Percentiles rank a stretch among this genome's conserved stretches.
Conservation (phyloP, 2,113 vertebrate genomes). For the Pachypanchax playfairii region DNA sequence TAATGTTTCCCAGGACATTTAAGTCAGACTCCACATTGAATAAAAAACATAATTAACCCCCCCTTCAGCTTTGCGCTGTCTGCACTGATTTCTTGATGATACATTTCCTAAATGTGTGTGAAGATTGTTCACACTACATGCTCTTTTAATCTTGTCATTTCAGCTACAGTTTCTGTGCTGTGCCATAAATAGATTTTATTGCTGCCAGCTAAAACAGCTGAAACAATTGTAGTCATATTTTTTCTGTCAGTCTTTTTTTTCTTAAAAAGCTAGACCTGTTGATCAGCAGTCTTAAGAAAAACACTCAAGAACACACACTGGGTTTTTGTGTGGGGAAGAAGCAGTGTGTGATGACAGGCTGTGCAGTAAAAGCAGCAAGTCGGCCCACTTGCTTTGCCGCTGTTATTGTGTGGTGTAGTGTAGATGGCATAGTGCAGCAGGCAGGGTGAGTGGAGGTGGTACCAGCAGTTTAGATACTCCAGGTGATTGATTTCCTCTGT, state of each 20-base stretch:
- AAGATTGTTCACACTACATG: constrained; percentile 46
- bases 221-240: constrained; percentile 36
- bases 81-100: constrained; percentile 59
- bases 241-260: constrained; percentile 31
- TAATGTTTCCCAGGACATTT: constrained; percentile 24
- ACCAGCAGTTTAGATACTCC: constrained; percentile 43
- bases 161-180: constrained; percentile 26
- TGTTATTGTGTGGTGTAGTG: constrained; percentile 28
- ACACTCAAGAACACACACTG: constrained; percentile 15
- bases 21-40: constrained; percentile 19
- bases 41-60: constrained; percentile 48
- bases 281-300: constrained; percentile 44
- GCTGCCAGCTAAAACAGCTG: constrained; percentile 45
- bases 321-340: constrained; percentile 4
- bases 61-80: constrained; percentile 49
- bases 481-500: constrained; percentile 71
- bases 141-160: constrained; percentile 50
- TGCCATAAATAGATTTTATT: constrained; percentile 52
- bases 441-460: constrained; percentile 55
- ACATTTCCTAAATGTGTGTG: constrained; percentile 44
- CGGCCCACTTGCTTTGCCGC: constrained; percentile 5
- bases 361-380: constrained; percentile 4
- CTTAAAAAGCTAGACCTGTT: constrained; percentile 13
- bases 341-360: constrained; percentile 24
- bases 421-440: constrained; percentile 42